Base-by-base conservation (phyloP, 2,797 vertebrate species). In the Rhinichthys osculus region DNA sequence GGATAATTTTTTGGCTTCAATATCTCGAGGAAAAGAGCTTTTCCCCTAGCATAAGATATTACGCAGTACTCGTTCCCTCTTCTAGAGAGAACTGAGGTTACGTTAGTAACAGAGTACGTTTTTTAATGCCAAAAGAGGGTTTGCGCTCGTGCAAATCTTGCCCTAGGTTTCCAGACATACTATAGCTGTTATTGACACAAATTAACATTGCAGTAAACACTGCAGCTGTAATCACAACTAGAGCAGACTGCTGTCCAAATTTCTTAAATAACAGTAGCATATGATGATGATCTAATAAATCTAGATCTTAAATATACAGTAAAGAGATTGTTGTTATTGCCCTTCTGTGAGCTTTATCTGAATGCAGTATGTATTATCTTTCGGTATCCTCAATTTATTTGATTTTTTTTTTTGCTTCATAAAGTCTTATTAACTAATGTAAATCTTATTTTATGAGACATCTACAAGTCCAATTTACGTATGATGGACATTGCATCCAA, bases 171-270 rank as follows among this genome's bases (percentile, higher is more conserved):
- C 16, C 30, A 77, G 33, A 77, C 23, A 27, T 67, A 40, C 23
- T 77, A 30, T 47, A 66, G 10, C 47, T 52, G 11, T 52, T n/a
- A 35, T 52, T 69, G 47, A 69, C n/a, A 30, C 27, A 74, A 35
- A 74, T 38, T 33, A 59, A 54, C 79, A 85, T 17, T n/a, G 83
- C 64, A 42, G 78, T 82, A 73, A 85, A 76, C 73, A 84, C 42
- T 52, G 35, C 71, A 42, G 16, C 72, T n/a, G 69, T 89, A 85
- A 87, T 87, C 86, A 84, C 67, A 73, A 57, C 30, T 66, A 66
- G 13, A 50, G 59, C 82, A 87, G 83, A 72, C 66, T 87, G 86
- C 30, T 52, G 72, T 54, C 82, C 44, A 78, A 81, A 81, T 44
- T 13, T 23, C 70, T 80, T 50, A 87, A 84, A 84, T 73, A 81